These are phyloP conservation scores for Acronicta psi DNA, from an alignment of 2,888 invertebrate species.

Conservation along the genomic window DNA sequence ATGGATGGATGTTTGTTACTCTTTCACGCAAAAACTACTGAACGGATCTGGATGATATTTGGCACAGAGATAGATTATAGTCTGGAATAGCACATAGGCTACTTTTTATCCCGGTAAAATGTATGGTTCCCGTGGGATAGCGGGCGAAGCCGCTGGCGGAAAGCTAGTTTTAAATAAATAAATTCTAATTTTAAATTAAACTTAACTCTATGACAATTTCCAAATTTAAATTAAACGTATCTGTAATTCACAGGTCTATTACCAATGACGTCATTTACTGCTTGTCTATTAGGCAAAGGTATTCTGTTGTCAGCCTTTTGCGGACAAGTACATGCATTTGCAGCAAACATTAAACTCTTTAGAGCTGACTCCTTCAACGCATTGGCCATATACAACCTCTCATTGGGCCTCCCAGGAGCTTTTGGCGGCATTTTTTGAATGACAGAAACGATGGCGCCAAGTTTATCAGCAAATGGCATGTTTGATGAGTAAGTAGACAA, in stretches of 20 bases:
- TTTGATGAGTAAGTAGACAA: constrained; percentile 40
- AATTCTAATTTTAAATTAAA: constrained; percentile 5
- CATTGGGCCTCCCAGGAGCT: constrained; percentile 39
- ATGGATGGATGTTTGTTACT: no score
- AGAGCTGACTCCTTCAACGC: constrained; percentile 64
- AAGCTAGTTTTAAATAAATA: no score
- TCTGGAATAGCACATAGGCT: no score
- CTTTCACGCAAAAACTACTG: no score
- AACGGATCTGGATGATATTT: no score
- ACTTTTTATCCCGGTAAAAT: no score
- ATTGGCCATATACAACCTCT: constrained; percentile 62
- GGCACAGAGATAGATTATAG: no score
- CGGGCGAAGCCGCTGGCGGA: no score
- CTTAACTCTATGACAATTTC: neutral
- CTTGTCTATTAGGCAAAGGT: constrained; percentile 25
- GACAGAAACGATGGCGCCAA: constrained; percentile 55
- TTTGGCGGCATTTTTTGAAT: constrained; percentile 58
- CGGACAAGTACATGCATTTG: constrained; percentile 51
- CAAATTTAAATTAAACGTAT: constrained; percentile 17
- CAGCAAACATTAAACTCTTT: constrained; percentile 63
- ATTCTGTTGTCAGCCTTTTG: constrained; percentile 14
- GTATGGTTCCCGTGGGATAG: no score
- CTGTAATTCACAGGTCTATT: constrained; percentile 35
- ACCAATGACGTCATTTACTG: constrained; percentile 22
- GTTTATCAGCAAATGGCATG: constrained; percentile 55